Evolutionary conservation across 2,113 vertebrate genomes (phyloP).

Genomic region (Hypocryptadius cinnamomeus): DNA sequence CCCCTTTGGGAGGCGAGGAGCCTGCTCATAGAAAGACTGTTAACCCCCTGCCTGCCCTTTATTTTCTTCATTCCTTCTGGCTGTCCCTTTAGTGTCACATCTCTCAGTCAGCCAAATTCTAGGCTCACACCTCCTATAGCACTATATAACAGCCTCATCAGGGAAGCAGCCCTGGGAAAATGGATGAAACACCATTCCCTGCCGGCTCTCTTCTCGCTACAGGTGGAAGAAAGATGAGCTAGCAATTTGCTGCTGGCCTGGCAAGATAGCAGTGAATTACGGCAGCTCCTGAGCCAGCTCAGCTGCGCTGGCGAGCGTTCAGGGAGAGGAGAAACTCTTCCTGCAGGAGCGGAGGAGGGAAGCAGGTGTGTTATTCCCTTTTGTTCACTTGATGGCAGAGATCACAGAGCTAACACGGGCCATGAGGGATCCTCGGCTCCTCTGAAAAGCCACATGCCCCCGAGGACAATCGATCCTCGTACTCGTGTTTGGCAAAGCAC

Average conservation of each 20-base stretch:
- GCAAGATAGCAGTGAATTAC: slow-evolving; percentile 38
- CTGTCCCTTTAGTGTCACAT: not conserved
- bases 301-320: slow-evolving; percentile 4
- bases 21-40: not conserved
- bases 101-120: not conserved
- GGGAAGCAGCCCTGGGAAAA: not conserved
- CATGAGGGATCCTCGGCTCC: not conserved
- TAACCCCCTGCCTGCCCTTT: not conserved
- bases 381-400: not conserved
- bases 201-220: not conserved
- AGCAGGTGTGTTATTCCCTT: slow-evolving; percentile 16
- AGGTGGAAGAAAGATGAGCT: slow-evolving; percentile 56
- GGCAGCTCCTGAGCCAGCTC: slow-evolving; percentile 40
- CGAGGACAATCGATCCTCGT: not conserved
- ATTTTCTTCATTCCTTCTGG: not conserved
- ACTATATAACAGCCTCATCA: not conserved
- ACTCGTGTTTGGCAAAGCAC: not conserved
- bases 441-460: not conserved
- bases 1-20: not conserved
- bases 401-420: not conserved
- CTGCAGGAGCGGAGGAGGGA: slow-evolving; percentile 8
- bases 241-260: slow-evolving; percentile 46
- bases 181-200: not conserved
- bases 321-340: slow-evolving; percentile 31
- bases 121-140: not conserved